Conservation (phyloP, 2,113 vertebrate genomes). For the Lutjanus erythropterus region DNA sequence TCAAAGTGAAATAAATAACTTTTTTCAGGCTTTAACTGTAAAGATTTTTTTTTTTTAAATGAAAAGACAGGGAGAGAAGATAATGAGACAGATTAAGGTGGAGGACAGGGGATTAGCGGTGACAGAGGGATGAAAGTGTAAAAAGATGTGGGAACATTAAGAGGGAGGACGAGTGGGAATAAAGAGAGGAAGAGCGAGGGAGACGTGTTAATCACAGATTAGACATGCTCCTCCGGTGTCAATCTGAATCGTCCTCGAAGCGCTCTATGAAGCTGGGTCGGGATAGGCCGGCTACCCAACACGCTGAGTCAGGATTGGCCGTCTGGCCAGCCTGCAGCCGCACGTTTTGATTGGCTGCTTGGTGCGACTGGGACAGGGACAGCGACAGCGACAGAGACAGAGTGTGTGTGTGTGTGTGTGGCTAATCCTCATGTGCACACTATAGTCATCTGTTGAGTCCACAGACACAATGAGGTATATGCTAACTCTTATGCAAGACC, state of each 20-base stretch:
- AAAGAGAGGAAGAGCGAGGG: conserved; percentile 16
- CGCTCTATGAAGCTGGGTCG: conserved; percentile 9
- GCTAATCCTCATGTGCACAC: conserved; percentile 59
- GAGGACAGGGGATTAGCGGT: background rate
- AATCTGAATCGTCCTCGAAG: conserved; percentile 44
- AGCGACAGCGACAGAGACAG: conserved; percentile 10
- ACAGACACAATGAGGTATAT: conserved; percentile 13
- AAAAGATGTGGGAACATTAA: conserved; percentile 31
- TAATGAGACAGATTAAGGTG: conserved; percentile 19
- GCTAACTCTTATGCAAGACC: conserved; percentile 24
- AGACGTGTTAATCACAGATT: conserved; percentile 73
- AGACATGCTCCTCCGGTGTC: conserved; percentile 59
- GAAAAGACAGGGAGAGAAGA: background rate
- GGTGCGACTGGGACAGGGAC: conserved; percentile 7
- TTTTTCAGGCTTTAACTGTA: background rate
- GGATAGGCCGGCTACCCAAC: conserved; percentile 28
- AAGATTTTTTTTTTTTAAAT: background rate
- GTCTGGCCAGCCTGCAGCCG: background rate
- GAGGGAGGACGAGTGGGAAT: conserved; percentile 31
- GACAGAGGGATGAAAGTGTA: conserved; percentile 21
- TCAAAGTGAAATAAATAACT: background rate
- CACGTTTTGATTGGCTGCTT: conserved; percentile 25
- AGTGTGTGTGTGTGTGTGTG: conserved; percentile 22
- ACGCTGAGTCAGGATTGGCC: conserved; percentile 50
- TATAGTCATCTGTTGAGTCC: conserved; percentile 35